Conservation (phyloP, 1,140 invertebrate species). For the Pogonognathellus flavescens region DNA sequence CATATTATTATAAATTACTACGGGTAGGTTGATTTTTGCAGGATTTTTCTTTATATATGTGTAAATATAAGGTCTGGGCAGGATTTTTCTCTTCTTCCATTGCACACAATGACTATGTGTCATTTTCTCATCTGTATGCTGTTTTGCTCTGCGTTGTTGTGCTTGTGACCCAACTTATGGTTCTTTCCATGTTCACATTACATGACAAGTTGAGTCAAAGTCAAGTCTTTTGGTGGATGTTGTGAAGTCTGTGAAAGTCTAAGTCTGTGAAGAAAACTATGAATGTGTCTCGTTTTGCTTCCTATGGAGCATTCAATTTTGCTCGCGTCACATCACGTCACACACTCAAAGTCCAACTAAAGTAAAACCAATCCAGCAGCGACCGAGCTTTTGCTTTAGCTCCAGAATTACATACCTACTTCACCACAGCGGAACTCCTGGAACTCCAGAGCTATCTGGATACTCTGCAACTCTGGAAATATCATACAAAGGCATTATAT, state of each 20-base stretch:
- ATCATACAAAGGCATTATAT: too few species aligned
- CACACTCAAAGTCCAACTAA: background rate
- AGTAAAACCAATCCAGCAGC: background rate
- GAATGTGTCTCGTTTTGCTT: background rate
- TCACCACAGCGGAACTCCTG: background rate
- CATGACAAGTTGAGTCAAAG: background rate
- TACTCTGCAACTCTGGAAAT: too few species aligned
- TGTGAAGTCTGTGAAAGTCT: too few species aligned
- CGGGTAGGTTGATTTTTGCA: too few species aligned
- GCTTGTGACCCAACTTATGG: background rate
- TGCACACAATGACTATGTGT: too few species aligned
- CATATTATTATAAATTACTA: too few species aligned
- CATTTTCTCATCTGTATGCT: too few species aligned
- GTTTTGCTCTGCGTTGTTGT: background rate
- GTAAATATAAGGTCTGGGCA: too few species aligned
- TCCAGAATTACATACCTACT: background rate
- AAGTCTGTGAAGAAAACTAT: background rate
- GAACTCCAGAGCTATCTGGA: too few species aligned
- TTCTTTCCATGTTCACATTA: background rate
- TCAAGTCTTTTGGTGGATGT: background rate
- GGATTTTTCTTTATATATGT: too few species aligned
- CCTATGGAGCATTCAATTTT: slow-evolving; percentile 38
- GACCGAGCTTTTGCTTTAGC: background rate
- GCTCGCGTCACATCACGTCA: slow-evolving; percentile 46
- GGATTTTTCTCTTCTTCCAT: too few species aligned